Evolutionary conservation across 1,140 invertebrate genomes (phyloP).

Genomic region (Centruroides sculpturatus): DNA sequence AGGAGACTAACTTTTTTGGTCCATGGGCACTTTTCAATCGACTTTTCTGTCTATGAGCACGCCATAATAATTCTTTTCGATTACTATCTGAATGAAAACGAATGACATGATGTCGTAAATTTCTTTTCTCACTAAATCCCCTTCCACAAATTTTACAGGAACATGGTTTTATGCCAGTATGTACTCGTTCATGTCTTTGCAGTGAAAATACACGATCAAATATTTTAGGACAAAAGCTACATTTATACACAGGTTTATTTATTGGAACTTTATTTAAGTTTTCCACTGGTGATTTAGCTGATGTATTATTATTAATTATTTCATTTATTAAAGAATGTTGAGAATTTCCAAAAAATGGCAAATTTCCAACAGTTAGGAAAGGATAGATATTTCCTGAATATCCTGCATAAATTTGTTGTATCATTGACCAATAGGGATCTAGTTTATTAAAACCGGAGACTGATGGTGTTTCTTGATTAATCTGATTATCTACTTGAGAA

Average conservation of each 20-base stretch:
- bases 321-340: too few relatives aligned
- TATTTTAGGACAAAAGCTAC: slow-evolving; percentile 35
- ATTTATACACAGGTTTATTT: slow-evolving; percentile 6
- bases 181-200: slow-evolving; percentile 30
- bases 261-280: neutral
- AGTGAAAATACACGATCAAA: slow-evolving; percentile 38
- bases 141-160: slow-evolving; percentile 34
- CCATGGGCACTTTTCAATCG: slow-evolving; percentile 9
- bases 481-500: neutral
- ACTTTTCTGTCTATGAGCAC: slow-evolving; percentile 17
- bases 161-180: slow-evolving; percentile 30
- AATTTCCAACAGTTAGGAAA: neutral
- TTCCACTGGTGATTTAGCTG: neutral
- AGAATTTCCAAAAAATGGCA: neutral
- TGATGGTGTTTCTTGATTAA: neutral
- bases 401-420: neutral
- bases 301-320: too few relatives aligned
- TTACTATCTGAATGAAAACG: slow-evolving; percentile 29
- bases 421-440: neutral
- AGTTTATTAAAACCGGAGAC: neutral
- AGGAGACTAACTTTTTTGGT: slow-evolving; percentile 18
- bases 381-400: neutral
- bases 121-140: slow-evolving; percentile 33
- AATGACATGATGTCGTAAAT: slow-evolving; percentile 33
- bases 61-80: slow-evolving; percentile 23